Evolutionary conservation across 2,113 vertebrate species (phyloP), one percentile per base, ranked within the genome.

Genomic region (Equus przewalskii): DNA sequence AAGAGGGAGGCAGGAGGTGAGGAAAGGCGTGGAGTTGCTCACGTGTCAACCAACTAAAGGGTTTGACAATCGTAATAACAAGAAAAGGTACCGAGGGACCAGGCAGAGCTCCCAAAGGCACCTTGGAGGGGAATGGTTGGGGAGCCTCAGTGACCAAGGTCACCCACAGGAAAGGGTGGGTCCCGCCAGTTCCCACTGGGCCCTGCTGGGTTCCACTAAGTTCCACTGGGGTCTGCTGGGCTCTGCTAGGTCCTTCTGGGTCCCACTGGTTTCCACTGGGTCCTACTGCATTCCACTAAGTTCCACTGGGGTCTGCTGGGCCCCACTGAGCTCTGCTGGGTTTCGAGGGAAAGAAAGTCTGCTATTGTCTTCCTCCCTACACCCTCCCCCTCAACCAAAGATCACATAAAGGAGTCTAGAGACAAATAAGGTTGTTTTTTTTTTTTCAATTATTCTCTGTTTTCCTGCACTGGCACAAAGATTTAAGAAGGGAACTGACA

Each of bases 31-130:
- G 4, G 16, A 21, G 15, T 7, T 4, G 76, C 22, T 16, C 51
- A 6, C 0, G 0, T 16, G 44, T 14, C 56, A 58, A 16, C 4
- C 2, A 5, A 58, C 9, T 5, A 3, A 5, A 15, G 41, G 11
- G 26, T 6, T 0, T 15, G 14, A 22, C 9, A 0, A 36, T 36
- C 24, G 44, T 3, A 1, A 1, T 26, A 33, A 3, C 82, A 19
- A 75, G 58, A 36, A 46, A 60, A 58, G 41, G n/a, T 7, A 28
- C 81, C 44, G 2, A 15, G 16, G 64, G 64, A 13, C 7, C 21
- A 44, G 36, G 36, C 54, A 36, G 69, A 83, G 51, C 44, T 15
- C 58, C 56, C 73, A 54, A 22, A 85, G 46, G 60, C 49, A 64
- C 56, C 65, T 22, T 10, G 28, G 58, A 85, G 91, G 4, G 21